Conservation (phyloP, 2,797 vertebrate species). For the Spondyliosoma cantharus region DNA sequence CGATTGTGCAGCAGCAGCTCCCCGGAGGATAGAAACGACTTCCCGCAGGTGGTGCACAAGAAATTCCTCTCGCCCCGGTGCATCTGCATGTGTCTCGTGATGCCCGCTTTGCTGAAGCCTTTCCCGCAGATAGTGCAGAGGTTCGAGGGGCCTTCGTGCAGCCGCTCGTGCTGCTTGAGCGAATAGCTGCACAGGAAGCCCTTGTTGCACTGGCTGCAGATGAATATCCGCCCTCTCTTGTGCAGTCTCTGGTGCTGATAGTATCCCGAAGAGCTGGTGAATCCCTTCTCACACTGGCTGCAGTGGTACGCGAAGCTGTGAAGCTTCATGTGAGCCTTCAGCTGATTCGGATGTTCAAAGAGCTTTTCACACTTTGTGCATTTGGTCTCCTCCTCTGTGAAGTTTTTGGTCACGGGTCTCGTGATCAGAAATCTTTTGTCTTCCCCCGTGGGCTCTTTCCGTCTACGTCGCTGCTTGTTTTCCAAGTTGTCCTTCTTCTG, state of each 20-base stretch:
- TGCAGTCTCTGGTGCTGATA: conserved; percentile 78
- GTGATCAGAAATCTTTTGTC: conserved; percentile 74
- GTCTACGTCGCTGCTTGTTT: conserved; percentile 30
- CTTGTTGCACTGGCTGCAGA: conserved; percentile 71
- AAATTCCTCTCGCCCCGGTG: conserved; percentile 76
- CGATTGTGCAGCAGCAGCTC: conserved; percentile 76
- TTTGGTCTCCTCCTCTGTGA: conserved; percentile 64
- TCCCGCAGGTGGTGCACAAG: conserved; percentile 77
- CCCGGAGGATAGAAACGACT: conserved; percentile 74
- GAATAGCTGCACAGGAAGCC: conserved; percentile 72
- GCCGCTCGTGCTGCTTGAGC: conserved; percentile 71
- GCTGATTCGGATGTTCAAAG: conserved; percentile 74
- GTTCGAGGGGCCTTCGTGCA: conserved; percentile 66
- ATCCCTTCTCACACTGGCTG: conserved; percentile 75
- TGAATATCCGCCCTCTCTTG: conserved; percentile 67
- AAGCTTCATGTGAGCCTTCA: conserved; percentile 70
- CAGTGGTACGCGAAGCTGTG: conserved; percentile 71
- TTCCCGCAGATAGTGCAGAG: conserved; percentile 73
- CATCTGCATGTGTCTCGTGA: conserved; percentile 75
- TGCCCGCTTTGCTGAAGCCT: conserved; percentile 69
- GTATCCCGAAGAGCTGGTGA: conserved; percentile 69
- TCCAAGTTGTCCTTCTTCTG: conserved; percentile 58
- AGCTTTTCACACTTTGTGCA: conserved; percentile 68
- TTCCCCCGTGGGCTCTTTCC: conserved; percentile 40
- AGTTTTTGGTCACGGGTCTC: conserved; percentile 49